These are phyloP conservation scores for Asteroscopus sphinx DNA, from an alignment of 2,888 invertebrate species.

Conservation along the genomic window DNA sequence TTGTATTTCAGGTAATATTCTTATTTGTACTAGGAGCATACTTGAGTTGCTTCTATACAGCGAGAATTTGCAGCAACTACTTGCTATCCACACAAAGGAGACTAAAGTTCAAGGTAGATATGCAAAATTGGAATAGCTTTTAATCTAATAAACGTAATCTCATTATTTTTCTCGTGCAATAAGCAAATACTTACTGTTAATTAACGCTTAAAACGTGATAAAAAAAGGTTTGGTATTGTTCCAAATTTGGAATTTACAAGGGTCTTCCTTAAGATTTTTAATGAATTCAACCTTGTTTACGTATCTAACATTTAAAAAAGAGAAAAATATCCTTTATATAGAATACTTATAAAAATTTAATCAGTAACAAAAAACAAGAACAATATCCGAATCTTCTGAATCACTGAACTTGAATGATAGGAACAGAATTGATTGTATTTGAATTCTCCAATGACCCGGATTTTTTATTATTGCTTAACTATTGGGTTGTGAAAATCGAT, in stretches of 20 bases:
- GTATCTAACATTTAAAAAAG: conserved; percentile 3
- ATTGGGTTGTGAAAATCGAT: conserved; percentile 18
- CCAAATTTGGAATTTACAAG: conserved; percentile 9
- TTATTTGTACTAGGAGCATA: conserved; percentile 75
- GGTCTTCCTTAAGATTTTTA: conserved; percentile 18
- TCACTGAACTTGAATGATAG: conserved; percentile 48
- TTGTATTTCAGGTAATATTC: conserved; percentile 72
- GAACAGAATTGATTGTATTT: conserved; percentile 44
- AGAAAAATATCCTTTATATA: background rate
- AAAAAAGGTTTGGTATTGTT: conserved; percentile 28
- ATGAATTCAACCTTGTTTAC: conserved; percentile 22
- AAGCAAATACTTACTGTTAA: conserved; percentile 15
- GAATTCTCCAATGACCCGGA: conserved; percentile 38
- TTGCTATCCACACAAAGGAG: conserved; percentile 76
- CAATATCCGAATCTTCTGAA: conserved; percentile 32
- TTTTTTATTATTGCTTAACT: conserved; percentile 30
- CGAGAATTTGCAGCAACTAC: conserved; percentile 79
- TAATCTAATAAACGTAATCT: conserved; percentile 2
- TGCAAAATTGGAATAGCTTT: conserved; percentile 21
- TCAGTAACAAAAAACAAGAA: conserved; percentile 26
- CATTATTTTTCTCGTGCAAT: conserved; percentile 14
- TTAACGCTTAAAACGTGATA: conserved; percentile 38
- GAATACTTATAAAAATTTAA: conserved; percentile 20
- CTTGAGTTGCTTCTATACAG: conserved; percentile 75
- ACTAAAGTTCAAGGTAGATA: conserved; percentile 78